Base-by-base conservation (phyloP, 2,113 vertebrate genomes). In the Notothenia rossii region DNA sequence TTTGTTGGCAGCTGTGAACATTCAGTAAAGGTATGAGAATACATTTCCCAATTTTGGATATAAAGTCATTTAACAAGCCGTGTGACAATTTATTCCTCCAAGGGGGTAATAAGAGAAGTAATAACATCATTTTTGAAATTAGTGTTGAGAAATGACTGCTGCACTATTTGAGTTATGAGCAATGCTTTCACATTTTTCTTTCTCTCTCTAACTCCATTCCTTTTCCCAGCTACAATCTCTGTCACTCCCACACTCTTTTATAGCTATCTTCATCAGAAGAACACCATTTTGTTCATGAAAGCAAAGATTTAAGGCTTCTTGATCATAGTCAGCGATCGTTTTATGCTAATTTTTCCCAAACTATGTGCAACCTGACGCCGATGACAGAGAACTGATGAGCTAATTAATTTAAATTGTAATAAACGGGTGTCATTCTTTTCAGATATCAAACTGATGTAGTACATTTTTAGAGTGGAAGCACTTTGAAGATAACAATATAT, bases 21-120 rank as follows among this genome's bases (percentile, higher is more conserved):
- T 13, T 69, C n/a, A 45, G n/a, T 50, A 10, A 74, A 20, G 40
- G 40, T 55, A 20, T 0, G 20, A 48, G 40, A 72, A 64, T 14
- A 4, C 7, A 60, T 29, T 3, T 48, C 40, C 29, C 7, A 33
- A 63, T 69, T 63, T 62, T 11, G 29, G 18, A 50, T 80, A 68
- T 62, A 22, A 81, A 81, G 63, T 71, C 40, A 74, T 83, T 73
- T 60, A 60, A 73, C 58, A 63, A 50, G 72, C 36, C n/a, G 13
- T 46, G 50, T 77, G 67, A 72, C 60, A 66, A 66, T 72, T 68
- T 4, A 46, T 64, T 69, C 25, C 74, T 78, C 58, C 20, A 2
- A 36, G 59, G 40, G 33, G 63, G 59, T 84, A 74, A 78, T 81
- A 81, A 48, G 70, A 66, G 74, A 77, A 84, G 65, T 81, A 63